phyloP scores from a whole-genome alignment of 2,888 invertebrate genomes.

The Actias luna region DNA sequence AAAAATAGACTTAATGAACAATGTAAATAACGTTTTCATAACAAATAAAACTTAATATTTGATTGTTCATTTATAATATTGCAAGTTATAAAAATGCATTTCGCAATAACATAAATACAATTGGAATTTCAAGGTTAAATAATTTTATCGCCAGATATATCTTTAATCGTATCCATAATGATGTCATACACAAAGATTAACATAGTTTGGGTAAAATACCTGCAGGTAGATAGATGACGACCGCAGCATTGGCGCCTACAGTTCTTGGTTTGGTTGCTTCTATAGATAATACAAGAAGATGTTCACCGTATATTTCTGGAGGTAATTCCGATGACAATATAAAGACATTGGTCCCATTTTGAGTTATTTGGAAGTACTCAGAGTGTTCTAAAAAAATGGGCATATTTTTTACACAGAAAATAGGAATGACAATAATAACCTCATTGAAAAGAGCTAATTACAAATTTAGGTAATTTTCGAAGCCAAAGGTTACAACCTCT shows the following conservation, averaged over 20 bases:
- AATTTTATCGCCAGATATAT: constrained; percentile 8
- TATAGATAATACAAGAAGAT: constrained; percentile 46
- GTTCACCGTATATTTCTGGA: constrained; percentile 38
- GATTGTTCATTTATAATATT: background rate
- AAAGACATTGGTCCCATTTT: constrained; percentile 32
- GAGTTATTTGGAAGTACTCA: constrained; percentile 36
- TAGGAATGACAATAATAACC: background rate
- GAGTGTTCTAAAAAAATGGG: constrained; percentile 38
- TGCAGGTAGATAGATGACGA: constrained; percentile 54
- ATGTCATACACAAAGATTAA: background rate
- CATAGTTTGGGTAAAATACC: constrained; percentile 37
- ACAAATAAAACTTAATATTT: background rate
- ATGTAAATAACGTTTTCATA: background rate
- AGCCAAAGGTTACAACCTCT: background rate
- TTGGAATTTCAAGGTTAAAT: background rate
- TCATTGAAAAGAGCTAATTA: background rate
- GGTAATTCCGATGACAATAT: constrained; percentile 43
- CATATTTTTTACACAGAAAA: background rate
- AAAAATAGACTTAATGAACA: background rate
- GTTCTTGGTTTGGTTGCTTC: constrained; percentile 53
- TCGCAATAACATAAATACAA: background rate
- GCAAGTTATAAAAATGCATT: background rate
- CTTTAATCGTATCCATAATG: constrained; percentile 4
- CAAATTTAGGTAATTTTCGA: no score
- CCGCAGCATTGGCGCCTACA: constrained; percentile 55